A percentile compares a stretch with the other conserved stretches of the same genome.
phyloP scores from a whole-genome alignment of 2,888 invertebrate species.

The Dasypogon diadema region DNA sequence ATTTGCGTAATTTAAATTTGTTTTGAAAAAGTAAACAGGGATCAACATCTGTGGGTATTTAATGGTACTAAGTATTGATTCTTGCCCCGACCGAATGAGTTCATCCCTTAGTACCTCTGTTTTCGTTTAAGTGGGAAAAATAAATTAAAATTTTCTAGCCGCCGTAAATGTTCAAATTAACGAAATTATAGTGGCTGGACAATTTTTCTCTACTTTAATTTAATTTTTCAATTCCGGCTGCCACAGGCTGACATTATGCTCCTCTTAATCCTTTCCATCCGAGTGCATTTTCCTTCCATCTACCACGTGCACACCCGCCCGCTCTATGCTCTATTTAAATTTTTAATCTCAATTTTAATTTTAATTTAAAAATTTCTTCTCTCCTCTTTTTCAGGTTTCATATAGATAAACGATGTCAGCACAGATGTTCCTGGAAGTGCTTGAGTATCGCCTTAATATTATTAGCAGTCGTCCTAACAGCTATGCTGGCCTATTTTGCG shows the following conservation, averaged over 20 bases:
- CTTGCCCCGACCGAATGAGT: neutral
- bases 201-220: slow-evolving; percentile 41
- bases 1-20: neutral
- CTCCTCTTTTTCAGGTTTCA: slow-evolving; percentile 74
- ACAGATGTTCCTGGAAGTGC: slow-evolving; percentile 97
- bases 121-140: too few species aligned
- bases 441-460: slow-evolving; percentile 93
- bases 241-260: neutral
- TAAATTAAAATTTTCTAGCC: slow-evolving; percentile 40
- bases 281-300: neutral
- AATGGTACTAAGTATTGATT: too few species aligned
- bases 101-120: too few species aligned
- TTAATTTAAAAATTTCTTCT: slow-evolving; percentile 47
- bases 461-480: slow-evolving; percentile 88
- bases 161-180: slow-evolving; percentile 42
- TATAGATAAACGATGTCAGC: slow-evolving; percentile 93
- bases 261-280: neutral
- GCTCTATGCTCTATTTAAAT: slow-evolving; percentile 26
- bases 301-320: neutral
- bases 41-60: too few species aligned
- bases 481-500: slow-evolving; percentile 95
- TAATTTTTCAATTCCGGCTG: slow-evolving; percentile 23
- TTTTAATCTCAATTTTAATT: slow-evolving; percentile 42
- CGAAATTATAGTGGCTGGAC: slow-evolving; percentile 40
- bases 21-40: too few species aligned